Evolutionary conservation across 2,888 invertebrate species (phyloP).

Genomic region (Pomacea canaliculata): DNA sequence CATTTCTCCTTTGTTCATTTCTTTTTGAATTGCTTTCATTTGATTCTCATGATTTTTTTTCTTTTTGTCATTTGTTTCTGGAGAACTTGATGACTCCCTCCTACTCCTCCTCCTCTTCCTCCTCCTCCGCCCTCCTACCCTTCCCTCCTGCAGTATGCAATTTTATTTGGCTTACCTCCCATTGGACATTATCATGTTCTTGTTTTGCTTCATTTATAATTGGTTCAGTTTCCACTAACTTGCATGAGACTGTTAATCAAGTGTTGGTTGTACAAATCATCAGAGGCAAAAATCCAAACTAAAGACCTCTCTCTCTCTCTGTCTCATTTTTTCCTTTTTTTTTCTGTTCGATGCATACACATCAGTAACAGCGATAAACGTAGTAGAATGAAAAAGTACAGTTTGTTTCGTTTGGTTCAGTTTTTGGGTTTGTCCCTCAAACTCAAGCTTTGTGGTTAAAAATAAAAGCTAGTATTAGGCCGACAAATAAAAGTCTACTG

Average conservation of each 20-base stretch:
- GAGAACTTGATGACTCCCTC: background rate
- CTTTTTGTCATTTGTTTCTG: background rate
- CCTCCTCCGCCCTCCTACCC: background rate
- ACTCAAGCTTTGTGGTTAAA: no score
- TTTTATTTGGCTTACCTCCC: constrained; percentile 13
- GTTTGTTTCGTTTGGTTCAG: no score
- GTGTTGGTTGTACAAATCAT: constrained; percentile 13
- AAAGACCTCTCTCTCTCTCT: no score
- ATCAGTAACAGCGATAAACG: no score
- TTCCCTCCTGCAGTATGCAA: constrained; percentile 7
- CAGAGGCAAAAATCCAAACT: no score
- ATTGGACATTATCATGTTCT: constrained; percentile 4
- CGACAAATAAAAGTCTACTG: no score
- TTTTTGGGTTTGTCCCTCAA: no score
- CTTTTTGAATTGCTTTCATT: constrained; percentile 11
- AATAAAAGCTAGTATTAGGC: no score
- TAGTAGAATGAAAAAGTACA: no score
- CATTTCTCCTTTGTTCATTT: constrained; percentile 12
- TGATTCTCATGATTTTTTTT: constrained; percentile 16
- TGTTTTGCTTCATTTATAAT: constrained; percentile 6
- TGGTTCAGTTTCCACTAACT: constrained; percentile 9
- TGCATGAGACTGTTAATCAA: constrained; percentile 10
- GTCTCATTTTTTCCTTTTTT: no score
- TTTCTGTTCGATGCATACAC: no score
- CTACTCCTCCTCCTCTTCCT: background rate